These are phyloP conservation scores for Mycogona germanica DNA, from an alignment of 2,888 invertebrate genomes.

Conservation along the genomic window DNA sequence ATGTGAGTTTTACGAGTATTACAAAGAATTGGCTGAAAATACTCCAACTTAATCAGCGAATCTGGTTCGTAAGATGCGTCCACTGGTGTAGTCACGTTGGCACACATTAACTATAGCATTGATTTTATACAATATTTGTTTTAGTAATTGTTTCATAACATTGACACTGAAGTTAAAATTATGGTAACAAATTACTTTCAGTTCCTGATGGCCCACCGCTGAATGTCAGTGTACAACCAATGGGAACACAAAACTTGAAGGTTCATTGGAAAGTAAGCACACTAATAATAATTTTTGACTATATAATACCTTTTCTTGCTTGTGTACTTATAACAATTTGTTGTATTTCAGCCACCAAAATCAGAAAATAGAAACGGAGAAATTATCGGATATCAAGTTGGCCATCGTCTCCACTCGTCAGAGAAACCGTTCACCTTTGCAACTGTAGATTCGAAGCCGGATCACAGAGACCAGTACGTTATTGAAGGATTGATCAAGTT, in stretches of 20 bases:
- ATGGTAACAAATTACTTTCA: too few species aligned
- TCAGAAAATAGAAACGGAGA: conserved; percentile 87
- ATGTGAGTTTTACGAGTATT: too few species aligned
- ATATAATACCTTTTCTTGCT: too few species aligned
- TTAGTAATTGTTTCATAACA: too few species aligned
- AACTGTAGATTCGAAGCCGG: conserved; percentile 4
- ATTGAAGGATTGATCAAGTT: conserved; percentile 29
- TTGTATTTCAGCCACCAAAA: conserved; percentile 52
- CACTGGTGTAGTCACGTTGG: too few species aligned
- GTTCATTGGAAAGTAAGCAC: conserved; percentile 57
- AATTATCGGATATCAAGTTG: conserved; percentile 65
- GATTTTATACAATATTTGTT: too few species aligned
- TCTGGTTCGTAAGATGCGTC: too few species aligned
- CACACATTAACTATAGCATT: too few species aligned
- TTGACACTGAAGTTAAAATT: too few species aligned
- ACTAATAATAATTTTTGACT: too few species aligned
- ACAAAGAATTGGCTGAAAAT: too few species aligned
- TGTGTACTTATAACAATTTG: background rate
- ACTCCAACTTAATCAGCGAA: too few species aligned
- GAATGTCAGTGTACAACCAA: conserved; percentile 54
- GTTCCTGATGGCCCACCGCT: conserved; percentile 60
- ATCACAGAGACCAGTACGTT: conserved; percentile 23
- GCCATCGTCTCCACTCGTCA: conserved; percentile 44
- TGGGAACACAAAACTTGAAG: conserved; percentile 55
- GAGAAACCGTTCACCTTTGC: conserved; percentile 10